Percentiles rank a stretch among this genome's conserved stretches.
Conservation (phyloP, 2,888 invertebrate genomes). For the Tricholauxania praeusta region DNA sequence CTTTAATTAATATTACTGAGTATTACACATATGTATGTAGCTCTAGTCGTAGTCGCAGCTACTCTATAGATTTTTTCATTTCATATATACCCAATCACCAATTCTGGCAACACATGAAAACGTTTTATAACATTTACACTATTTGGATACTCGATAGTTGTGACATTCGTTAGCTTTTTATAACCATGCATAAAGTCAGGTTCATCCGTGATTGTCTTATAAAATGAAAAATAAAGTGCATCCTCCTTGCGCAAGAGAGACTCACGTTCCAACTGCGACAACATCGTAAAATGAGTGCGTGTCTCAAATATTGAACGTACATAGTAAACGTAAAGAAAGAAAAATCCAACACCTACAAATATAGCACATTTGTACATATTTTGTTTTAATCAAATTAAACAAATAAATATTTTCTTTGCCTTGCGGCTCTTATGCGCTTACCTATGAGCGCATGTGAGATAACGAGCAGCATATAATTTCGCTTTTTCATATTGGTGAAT, state of each 20-base stretch:
- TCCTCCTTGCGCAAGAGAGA: constrained; percentile 88
- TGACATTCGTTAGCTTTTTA: constrained; percentile 76
- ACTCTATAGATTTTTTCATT: not conserved
- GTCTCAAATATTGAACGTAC: constrained; percentile 81
- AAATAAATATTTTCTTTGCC: not conserved
- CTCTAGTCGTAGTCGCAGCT: not conserved
- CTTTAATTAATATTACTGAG: too few species aligned
- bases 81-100: constrained; percentile 68
- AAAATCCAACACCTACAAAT: constrained; percentile 72
- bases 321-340: constrained; percentile 75
- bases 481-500: constrained; percentile 59
- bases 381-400: constrained; percentile 13
- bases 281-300: constrained; percentile 84
- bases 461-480: constrained; percentile 56
- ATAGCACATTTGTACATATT: not conserved
- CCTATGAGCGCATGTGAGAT: constrained; percentile 65
- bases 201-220: constrained; percentile 82
- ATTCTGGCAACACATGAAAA: constrained; percentile 89
- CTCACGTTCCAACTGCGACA: constrained; percentile 84
- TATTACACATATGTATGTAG: too few species aligned
- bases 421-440: constrained; percentile 47
- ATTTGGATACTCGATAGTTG: constrained; percentile 83
- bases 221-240: constrained; percentile 92
- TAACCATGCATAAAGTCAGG: constrained; percentile 74
- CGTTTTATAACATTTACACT: constrained; percentile 84